A percentile compares a stretch with the other conserved stretches of the same genome.
These are phyloP conservation scores for Adelges cooleyi DNA, from an alignment of 1,140 invertebrate species.

Conservation along the genomic window DNA sequence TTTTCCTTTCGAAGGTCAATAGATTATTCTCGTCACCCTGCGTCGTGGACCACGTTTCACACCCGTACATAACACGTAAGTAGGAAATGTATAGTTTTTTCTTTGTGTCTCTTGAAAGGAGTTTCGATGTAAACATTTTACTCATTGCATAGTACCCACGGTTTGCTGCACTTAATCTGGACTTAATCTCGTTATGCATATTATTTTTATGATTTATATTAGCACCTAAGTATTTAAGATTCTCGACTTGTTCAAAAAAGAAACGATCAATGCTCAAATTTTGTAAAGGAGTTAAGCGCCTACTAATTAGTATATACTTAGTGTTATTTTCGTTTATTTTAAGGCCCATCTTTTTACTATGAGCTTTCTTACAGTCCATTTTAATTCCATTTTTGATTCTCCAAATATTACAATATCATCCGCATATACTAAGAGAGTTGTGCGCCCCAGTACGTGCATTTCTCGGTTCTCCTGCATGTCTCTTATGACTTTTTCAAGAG, in stretches of 20 bases:
- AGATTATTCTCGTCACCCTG: not conserved
- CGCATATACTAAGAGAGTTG: not conserved
- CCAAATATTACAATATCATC: not conserved
- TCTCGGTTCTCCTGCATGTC: not conserved
- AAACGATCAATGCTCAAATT: not conserved
- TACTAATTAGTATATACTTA: not conserved
- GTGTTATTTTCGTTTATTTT: not conserved
- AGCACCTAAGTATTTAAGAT: not conserved
- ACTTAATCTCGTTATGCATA: not conserved
- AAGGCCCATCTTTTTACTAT: not conserved
- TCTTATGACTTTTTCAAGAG: not conserved
- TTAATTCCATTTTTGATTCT: not conserved
- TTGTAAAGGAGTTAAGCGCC: not conserved
- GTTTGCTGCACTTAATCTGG: not conserved
- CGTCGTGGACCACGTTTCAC: not conserved
- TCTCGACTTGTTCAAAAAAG: not conserved
- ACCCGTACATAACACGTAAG: not conserved
- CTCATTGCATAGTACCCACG: not conserved
- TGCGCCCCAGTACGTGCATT: not conserved
- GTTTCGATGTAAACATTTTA: not conserved
- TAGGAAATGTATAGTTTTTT: not conserved
- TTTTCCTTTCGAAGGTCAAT: not conserved
- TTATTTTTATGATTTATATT: not conserved
- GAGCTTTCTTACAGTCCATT: not conserved
- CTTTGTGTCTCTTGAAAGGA: not conserved